These are phyloP conservation scores for Pissodes strobi DNA, from an alignment of 1,140 invertebrate genomes.

Conservation along the genomic window DNA sequence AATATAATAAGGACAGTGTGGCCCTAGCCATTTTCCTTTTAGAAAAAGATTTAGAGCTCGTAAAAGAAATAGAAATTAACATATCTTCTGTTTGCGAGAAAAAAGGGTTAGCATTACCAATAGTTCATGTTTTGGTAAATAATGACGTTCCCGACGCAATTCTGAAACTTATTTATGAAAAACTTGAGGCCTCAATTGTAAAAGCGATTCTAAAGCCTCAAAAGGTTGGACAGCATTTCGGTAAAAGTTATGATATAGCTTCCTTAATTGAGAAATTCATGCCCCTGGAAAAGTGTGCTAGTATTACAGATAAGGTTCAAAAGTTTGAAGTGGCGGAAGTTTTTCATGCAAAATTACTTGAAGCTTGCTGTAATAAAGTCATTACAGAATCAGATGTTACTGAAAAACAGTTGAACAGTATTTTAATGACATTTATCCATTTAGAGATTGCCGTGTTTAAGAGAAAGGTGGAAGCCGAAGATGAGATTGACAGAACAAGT, in stretches of 20 bases:
- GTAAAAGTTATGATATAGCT: slow-evolving; percentile 58
- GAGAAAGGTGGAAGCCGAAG: slow-evolving; percentile 42
- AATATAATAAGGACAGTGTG: slow-evolving; percentile 57
- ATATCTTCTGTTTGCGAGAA: slow-evolving; percentile 54
- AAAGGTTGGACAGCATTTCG: slow-evolving; percentile 66
- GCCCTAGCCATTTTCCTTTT: slow-evolving; percentile 59
- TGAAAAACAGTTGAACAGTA: slow-evolving; percentile 38
- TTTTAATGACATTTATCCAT: slow-evolving; percentile 49
- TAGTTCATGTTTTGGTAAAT: slow-evolving; percentile 58
- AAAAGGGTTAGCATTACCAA: slow-evolving; percentile 63
- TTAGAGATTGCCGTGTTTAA: slow-evolving; percentile 55
- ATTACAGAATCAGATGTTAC: slow-evolving; percentile 22
- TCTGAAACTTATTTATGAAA: slow-evolving; percentile 59
- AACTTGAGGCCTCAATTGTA: slow-evolving; percentile 62
- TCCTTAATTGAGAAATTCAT: slow-evolving; percentile 62
- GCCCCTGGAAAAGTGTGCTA: slow-evolving; percentile 60
- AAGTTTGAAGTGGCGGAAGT: slow-evolving; percentile 64
- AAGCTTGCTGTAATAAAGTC: slow-evolving; percentile 61
- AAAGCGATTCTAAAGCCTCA: slow-evolving; percentile 67
- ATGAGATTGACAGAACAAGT: slow-evolving; percentile 47
- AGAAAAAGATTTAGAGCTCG: slow-evolving; percentile 56
- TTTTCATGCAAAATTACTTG: slow-evolving; percentile 61
- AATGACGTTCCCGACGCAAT: slow-evolving; percentile 54
- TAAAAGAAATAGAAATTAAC: slow-evolving; percentile 57
- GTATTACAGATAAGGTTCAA: slow-evolving; percentile 60